Evolutionary conservation across 2,113 vertebrate species (phyloP), one percentile per base, ranked within the genome.

Genomic region (Salvelinus fontinalis): DNA sequence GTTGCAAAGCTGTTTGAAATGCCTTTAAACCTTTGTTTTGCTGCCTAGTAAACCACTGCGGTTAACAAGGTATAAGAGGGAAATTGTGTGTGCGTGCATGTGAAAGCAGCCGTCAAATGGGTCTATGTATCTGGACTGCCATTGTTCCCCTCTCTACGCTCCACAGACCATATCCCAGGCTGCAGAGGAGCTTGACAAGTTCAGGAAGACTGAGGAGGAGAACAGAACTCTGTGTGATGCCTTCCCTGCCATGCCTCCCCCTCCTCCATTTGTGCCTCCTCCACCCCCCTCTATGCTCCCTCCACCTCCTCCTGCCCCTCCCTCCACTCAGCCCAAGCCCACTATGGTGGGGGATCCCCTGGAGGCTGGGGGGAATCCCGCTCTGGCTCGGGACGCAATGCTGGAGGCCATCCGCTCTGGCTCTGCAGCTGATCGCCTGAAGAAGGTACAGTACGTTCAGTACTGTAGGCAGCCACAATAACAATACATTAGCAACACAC

Each of bases 361-460:
- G 3, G 57, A 6, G 1, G 73, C 87, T 49, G 16, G 87, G 76
- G 70, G 73, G 48, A 91, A 89, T 79, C 67, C 91, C 5, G 86
- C 26, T 54, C 82, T 92, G 3, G 89, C 94, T 69, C 92, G 96
- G 72, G 92, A 95, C 81, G 96, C 95, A 34, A 84, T 99, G 48
- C 67, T 99, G 93, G 96, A 98, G 18, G 96, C 96, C 27, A 99
- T 99, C 80, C 96, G 97, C 73, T 96, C 97, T 0, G 97, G 97
- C 74, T 88, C 93, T 2, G 97, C 95, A n/a, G 96, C 95, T 1
- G 94, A 95, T 6, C 93, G 90, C 44, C 86, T 99, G 62, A 95
- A 92, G 90, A 99, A 96, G 96, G 97, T 98, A 92, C 39, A 31
- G 2, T 48, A 39, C n/a, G 4, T 74, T 64, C n/a, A 39, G 8